A percentile compares a stretch with the other conserved stretches of the same genome.
These are phyloP conservation scores for Megalonaias nervosa DNA, from an alignment of 1,140 invertebrate species.

Conservation along the genomic window DNA sequence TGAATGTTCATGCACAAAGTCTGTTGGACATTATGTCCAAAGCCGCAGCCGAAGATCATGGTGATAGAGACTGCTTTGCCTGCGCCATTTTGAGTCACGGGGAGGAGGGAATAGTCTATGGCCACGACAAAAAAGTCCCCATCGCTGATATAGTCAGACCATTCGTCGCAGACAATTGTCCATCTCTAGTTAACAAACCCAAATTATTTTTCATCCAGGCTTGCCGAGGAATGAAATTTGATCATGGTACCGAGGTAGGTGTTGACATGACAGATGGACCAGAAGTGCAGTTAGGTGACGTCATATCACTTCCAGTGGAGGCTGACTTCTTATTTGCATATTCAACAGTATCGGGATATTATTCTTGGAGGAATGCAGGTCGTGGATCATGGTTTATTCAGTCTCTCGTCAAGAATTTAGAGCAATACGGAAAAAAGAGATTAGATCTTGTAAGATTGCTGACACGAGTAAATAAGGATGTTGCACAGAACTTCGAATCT, in stretches of 20 bases:
- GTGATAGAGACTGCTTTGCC: constrained; percentile 38
- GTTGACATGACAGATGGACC: constrained; percentile 6
- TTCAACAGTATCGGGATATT: constrained; percentile 92
- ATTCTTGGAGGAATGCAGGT: constrained; percentile 95
- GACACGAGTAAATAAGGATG: constrained; percentile 88
- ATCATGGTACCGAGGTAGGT: constrained; percentile 20
- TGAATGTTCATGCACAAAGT: not conserved
- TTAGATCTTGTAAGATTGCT: constrained; percentile 88
- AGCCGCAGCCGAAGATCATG: constrained; percentile 21
- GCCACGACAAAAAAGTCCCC: constrained; percentile 46
- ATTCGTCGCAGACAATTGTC: constrained; percentile 54
- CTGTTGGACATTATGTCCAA: constrained; percentile 5
- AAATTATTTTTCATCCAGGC: constrained; percentile 66
- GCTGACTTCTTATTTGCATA: constrained; percentile 96
- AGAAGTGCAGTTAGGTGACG: not conserved
- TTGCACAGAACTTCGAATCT: constrained; percentile 91
- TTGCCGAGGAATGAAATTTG: constrained; percentile 53
- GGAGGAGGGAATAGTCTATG: constrained; percentile 50
- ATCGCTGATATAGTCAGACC: constrained; percentile 51
- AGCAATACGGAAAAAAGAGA: constrained; percentile 73
- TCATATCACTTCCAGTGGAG: constrained; percentile 80
- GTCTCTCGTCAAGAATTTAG: constrained; percentile 86
- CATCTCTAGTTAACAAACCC: constrained; percentile 54
- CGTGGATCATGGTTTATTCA: constrained; percentile 94
- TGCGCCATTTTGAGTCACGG: constrained; percentile 58